Conservation (phyloP, 2,113 vertebrate species). For the Orientallactaga bullata region DNA sequence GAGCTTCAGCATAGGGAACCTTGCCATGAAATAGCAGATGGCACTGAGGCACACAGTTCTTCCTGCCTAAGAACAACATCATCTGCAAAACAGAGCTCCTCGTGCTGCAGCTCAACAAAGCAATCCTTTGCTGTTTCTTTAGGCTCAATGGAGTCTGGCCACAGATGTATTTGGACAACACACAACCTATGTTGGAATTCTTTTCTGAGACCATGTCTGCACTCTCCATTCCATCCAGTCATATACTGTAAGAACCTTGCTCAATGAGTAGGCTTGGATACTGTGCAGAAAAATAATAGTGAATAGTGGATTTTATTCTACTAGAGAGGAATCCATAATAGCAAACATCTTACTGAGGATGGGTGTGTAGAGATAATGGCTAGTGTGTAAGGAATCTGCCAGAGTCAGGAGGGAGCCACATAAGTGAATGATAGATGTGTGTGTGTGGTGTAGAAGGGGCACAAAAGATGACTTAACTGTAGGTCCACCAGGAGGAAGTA, state of each 20-base stretch:
- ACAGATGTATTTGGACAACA: slow-evolving; percentile 43
- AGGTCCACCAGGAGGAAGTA: neutral
- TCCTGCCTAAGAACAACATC: slow-evolving; percentile 66
- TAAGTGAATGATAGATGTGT: neutral
- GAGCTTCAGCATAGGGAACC: slow-evolving; percentile 31
- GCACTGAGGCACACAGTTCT: slow-evolving; percentile 64
- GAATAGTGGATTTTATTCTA: neutral
- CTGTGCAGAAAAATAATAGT: neutral
- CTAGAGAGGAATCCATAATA: neutral
- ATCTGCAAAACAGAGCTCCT: slow-evolving; percentile 53
- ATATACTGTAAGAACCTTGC: neutral
- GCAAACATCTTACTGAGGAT: neutral
- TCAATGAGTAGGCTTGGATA: neutral
- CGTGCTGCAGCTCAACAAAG: neutral
- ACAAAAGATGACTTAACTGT: neutral
- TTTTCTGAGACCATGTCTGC: slow-evolving; percentile 15
- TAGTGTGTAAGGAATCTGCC: neutral
- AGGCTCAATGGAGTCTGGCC: neutral
- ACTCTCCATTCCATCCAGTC: neutral
- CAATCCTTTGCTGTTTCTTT: slow-evolving; percentile 34
- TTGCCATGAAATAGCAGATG: slow-evolving; percentile 68
- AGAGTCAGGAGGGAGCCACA: neutral
- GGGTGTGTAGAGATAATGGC: neutral
- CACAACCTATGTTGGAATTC: neutral
- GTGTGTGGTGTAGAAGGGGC: neutral